Evolutionary conservation across 2,888 invertebrate species (phyloP).

Genomic region (Copidosoma aretas): DNA sequence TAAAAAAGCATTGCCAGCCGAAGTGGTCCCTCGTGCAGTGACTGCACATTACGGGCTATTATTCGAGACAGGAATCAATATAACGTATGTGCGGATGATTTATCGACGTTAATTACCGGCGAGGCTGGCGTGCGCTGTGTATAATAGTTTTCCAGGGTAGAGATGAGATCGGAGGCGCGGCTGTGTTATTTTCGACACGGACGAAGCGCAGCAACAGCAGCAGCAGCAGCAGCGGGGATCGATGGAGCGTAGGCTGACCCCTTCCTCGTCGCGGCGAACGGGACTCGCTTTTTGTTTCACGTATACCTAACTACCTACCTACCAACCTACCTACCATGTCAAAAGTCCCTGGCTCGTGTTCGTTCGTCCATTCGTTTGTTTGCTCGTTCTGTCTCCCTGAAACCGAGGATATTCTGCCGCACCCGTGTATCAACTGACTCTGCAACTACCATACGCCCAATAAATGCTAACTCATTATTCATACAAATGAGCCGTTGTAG

Average conservation of each 20-base stretch:
- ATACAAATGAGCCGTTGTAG: no score
- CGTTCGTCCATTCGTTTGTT: slow-evolving; percentile 16
- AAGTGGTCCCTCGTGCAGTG: slow-evolving; percentile 16
- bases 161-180: slow-evolving; percentile 35
- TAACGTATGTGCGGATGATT: slow-evolving; percentile 28
- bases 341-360: slow-evolving; percentile 11
- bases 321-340: slow-evolving; percentile 13
- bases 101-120: slow-evolving; percentile 36
- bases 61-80: slow-evolving; percentile 2
- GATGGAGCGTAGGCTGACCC: slow-evolving; percentile 35
- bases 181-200: slow-evolving; percentile 25
- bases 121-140: slow-evolving; percentile 12
- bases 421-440: neutral
- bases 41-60: no score
- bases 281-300: slow-evolving; percentile 27
- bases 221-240: slow-evolving; percentile 18
- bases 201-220: slow-evolving; percentile 6
- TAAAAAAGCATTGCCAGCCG: slow-evolving; percentile 18
- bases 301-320: no score
- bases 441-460: no score
- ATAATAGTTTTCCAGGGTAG: slow-evolving; percentile 16
- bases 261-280: slow-evolving; percentile 12
- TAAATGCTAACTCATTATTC: no score
- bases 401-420: slow-evolving; percentile 20
- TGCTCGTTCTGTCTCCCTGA: no score